Base-by-base conservation (phyloP, 1,140 invertebrate genomes). In the Cydia strobilella region DNA sequence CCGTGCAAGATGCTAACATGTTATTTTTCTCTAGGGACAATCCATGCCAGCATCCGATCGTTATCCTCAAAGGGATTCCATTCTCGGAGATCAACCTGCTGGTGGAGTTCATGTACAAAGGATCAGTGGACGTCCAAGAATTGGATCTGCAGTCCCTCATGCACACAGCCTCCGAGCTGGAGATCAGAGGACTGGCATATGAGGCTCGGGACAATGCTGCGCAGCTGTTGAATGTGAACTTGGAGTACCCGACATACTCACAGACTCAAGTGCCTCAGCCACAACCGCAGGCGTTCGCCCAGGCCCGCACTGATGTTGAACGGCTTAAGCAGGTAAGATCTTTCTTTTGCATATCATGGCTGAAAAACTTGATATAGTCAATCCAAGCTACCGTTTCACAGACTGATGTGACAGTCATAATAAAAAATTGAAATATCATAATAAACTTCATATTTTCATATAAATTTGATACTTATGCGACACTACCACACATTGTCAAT, bases 101-200 rank as follows among this genome's bases (percentile, higher is more conserved):
- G 9, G 91, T 96, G 75, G 95, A 96, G 82, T 96, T 96, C 80
- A 96, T 96, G 94, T 96, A 96, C 86, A 94, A 94, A 76, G 96
- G 96, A 2, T 95, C 95, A 18, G 95, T 96, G 75, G 95, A 96
- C 80, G 95, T 96, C 4, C 93, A 95, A 27, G 95, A 95, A 75
- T 93, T 95, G 75, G 95, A 96, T 80, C 86, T 96, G 25, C 94
- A 95, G 63, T 94, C 95, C 0, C 79, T 96, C 12, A 94, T 96
- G 89, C 95, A 95, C 85, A 95, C 95, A 31, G 95, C 95, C 0
- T 95, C 95, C 2, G 95, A 95, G 74, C 82, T 96, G 15, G 95
- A 96, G 86, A 94, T 95, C 48, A 86, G 95, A 76, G 95, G 94
- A 2, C 84, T 95, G 23, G 93, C 93, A 15, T 93, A 93, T 76